These are phyloP conservation scores for Berghia stephanieae DNA, from an alignment of 1,140 invertebrate genomes.

Conservation along the genomic window DNA sequence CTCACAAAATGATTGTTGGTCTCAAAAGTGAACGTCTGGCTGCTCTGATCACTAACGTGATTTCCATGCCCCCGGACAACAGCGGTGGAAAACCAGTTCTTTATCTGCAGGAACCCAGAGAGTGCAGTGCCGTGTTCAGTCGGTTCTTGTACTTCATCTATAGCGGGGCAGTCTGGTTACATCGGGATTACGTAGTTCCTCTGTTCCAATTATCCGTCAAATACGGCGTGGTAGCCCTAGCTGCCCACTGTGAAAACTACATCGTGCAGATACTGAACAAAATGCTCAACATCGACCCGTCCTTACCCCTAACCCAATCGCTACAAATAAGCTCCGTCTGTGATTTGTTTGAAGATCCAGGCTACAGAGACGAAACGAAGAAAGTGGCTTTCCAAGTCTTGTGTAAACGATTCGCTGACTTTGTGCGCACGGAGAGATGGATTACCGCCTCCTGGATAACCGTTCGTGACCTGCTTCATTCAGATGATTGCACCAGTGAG, in stretches of 20 bases:
- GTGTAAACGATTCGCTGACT: constrained; percentile 51
- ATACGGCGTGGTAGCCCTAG: constrained; percentile 51
- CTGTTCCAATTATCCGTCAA: constrained; percentile 54
- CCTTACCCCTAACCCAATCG: constrained; percentile 48
- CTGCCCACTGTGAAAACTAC: constrained; percentile 57
- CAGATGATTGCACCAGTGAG: constrained; percentile 53
- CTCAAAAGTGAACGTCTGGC: constrained; percentile 60
- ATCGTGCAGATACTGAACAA: constrained; percentile 57
- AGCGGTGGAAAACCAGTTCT: constrained; percentile 44
- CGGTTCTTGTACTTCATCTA: constrained; percentile 62
- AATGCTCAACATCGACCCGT: constrained; percentile 24
- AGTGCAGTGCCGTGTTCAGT: constrained; percentile 58
- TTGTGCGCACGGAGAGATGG: constrained; percentile 51
- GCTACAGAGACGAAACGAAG: constrained; percentile 46
- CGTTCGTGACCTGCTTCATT: constrained; percentile 54
- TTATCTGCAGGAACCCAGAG: constrained; percentile 46
- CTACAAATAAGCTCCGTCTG: constrained; percentile 42
- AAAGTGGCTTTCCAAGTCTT: constrained; percentile 53
- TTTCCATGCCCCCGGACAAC: constrained; percentile 26
- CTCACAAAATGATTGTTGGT: constrained; percentile 58
- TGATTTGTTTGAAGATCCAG: constrained; percentile 49
- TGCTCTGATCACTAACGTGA: constrained; percentile 45
- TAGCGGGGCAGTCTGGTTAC: constrained; percentile 62
- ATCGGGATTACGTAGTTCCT: constrained; percentile 59
- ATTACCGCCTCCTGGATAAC: constrained; percentile 46